These are phyloP conservation scores for Sycophila sp. DNA, from an alignment of 1,140 invertebrate species.

Conservation along the genomic window DNA sequence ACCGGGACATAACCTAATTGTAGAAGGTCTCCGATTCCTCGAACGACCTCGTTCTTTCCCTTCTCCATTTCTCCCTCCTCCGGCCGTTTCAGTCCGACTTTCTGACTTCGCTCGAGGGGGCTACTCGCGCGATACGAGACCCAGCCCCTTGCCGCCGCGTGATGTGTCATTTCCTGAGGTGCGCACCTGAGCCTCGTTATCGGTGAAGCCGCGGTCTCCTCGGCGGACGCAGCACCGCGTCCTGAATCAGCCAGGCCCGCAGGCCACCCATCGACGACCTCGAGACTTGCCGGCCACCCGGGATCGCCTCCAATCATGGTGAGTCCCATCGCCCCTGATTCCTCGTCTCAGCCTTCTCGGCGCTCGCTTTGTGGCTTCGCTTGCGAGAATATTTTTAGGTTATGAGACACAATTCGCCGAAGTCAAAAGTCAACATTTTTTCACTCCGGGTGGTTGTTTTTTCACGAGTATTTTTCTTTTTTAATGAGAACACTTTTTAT, in stretches of 20 bases:
- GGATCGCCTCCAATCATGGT: constrained; percentile 16
- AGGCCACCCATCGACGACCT: no score
- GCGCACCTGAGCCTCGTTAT: constrained; percentile 11
- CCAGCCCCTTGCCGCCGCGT: constrained; percentile 23
- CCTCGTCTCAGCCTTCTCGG: neutral
- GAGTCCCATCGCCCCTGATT: neutral
- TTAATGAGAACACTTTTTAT: neutral
- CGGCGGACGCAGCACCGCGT: neutral
- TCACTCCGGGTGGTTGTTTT: neutral
- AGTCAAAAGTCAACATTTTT: neutral
- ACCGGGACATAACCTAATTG: no score
- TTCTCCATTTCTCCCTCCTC: no score
- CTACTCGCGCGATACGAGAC: neutral
- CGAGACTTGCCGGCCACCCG: neutral
- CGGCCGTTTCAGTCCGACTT: no score
- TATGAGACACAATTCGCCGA: neutral
- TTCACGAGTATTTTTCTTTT: neutral
- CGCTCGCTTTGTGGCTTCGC: neutral
- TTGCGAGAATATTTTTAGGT: constrained; percentile 7
- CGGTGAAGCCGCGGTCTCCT: neutral
- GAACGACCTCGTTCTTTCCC: no score
- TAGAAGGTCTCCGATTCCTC: no score
- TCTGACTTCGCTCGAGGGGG: no score
- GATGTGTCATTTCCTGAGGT: constrained; percentile 34
- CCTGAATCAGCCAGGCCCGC: neutral